phyloP scores from a whole-genome alignment of 2,797 vertebrate species.

The Poecilia gillii region DNA sequence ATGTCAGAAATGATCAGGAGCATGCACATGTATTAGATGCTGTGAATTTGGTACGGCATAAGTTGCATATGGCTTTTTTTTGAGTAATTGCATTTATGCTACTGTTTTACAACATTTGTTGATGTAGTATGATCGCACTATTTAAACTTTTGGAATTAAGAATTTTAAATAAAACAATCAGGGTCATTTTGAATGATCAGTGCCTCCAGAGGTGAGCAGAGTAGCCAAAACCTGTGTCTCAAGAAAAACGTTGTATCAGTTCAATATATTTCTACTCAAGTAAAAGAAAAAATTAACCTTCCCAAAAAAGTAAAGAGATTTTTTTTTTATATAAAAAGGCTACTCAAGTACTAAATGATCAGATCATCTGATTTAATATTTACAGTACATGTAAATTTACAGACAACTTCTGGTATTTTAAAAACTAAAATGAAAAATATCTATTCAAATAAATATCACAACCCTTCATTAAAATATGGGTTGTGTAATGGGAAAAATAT shows the following conservation, averaged over 20 bases:
- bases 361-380: background rate
- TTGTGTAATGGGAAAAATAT: background rate
- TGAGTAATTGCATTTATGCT: conserved; percentile 10
- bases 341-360: background rate
- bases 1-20: conserved; percentile 52
- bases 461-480: background rate
- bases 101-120: background rate
- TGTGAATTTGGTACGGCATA: conserved; percentile 51
- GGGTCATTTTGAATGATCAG: background rate
- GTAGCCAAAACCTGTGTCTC: background rate
- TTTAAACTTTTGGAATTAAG: background rate
- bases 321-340: background rate
- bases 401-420: background rate
- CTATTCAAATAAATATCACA: background rate
- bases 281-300: background rate
- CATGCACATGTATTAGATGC: conserved; percentile 54
- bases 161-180: background rate
- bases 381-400: background rate
- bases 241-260: background rate
- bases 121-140: too few relatives aligned
- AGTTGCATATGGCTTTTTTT: conserved; percentile 43
- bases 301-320: background rate
- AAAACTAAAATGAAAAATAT: background rate
- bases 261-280: background rate
- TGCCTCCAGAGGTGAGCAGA: background rate